phyloP scores from a whole-genome alignment of 2,888 invertebrate genomes.

The Mesoligia furuncula region DNA sequence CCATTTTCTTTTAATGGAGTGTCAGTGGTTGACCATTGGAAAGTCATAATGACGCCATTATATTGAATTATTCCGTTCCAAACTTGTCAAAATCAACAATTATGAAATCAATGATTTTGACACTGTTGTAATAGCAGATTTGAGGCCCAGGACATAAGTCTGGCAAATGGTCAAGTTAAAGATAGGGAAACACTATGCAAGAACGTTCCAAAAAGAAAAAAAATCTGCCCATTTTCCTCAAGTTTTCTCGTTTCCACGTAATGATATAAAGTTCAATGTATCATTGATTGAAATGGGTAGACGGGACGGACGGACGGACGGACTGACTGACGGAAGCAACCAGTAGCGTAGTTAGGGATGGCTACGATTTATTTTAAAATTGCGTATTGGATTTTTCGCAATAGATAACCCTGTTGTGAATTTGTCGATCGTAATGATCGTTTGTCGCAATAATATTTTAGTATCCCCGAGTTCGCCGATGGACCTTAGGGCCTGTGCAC shows the following conservation, averaged over 20 bases:
- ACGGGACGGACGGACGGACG: constrained; percentile 16
- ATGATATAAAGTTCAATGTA: constrained; percentile 40
- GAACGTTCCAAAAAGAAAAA: too few relatives aligned
- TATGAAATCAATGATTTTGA: too few relatives aligned
- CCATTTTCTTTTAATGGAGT: too few relatives aligned
- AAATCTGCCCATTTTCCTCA: background rate
- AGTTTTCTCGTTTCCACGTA: constrained; percentile 6
- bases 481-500: too few relatives aligned
- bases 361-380: constrained; percentile 10
- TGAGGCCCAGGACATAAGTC: too few relatives aligned
- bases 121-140: too few relatives aligned
- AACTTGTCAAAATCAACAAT: too few relatives aligned
- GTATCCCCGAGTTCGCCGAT: too few relatives aligned
- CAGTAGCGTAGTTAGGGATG: constrained; percentile 35
- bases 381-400: background rate
- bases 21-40: too few relatives aligned
- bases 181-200: background rate
- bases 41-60: too few relatives aligned
- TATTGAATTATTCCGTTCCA: too few relatives aligned
- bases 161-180: background rate
- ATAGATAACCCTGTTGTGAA: background rate
- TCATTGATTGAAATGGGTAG: constrained; percentile 47
- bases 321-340: constrained; percentile 37
- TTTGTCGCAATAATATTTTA: background rate
- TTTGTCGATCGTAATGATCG: too few relatives aligned